phyloP scores from a whole-genome alignment of 2,888 invertebrate species.

The Thereva unica region DNA sequence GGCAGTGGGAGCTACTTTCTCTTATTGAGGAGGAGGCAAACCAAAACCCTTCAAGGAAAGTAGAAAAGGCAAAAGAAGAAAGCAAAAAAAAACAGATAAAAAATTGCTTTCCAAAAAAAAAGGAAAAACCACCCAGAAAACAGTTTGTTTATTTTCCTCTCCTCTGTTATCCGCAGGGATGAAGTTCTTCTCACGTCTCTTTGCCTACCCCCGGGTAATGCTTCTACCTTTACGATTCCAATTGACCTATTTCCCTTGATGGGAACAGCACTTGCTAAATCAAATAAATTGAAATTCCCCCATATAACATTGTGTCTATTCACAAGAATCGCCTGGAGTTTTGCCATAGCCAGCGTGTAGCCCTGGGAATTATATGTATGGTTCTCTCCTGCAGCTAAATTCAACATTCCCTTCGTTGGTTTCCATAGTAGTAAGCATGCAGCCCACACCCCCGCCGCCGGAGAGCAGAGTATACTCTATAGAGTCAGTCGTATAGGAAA shows the following conservation, averaged over 20 bases:
- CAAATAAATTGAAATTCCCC: constrained; percentile 43
- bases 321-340: constrained; percentile 38
- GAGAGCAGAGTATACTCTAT: no score
- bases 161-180: constrained; percentile 1
- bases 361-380: neutral
- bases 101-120: no score
- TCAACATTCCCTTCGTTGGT: constrained; percentile 1
- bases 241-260: constrained; percentile 41
- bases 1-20: no score
- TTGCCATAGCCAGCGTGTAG: constrained; percentile 8
- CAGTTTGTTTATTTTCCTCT: no score
- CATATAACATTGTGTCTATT: constrained; percentile 41
- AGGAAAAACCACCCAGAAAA: no score
- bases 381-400: constrained; percentile 10
- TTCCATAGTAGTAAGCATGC: no score
- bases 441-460: no score
- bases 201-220: constrained; percentile 8
- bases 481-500: neutral
- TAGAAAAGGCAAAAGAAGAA: no score
- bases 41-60: no score
- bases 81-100: no score
- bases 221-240: constrained; percentile 37
- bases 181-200: constrained; percentile 10
- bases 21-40: no score
- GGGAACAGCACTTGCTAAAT: constrained; percentile 40